phyloP scores from a whole-genome alignment of 2,113 vertebrate genomes.

The Galemys pyrenaicus region DNA sequence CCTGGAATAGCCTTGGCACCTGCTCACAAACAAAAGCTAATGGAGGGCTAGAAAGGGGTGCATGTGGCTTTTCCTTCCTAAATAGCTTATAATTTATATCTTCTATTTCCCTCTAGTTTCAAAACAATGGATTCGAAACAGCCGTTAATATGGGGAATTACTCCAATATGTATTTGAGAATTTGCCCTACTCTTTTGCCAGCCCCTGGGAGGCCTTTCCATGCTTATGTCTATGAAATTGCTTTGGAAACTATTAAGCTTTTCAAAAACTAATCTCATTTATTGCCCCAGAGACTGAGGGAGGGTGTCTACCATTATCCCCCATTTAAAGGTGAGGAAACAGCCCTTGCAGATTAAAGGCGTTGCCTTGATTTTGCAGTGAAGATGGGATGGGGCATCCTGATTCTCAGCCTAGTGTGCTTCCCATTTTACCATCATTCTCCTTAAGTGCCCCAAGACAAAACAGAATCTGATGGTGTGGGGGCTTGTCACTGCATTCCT shows the following conservation, averaged over 20 bases:
- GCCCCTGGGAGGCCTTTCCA: neutral
- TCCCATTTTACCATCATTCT: neutral
- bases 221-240: neutral
- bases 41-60: neutral
- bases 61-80: neutral
- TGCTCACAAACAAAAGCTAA: neutral
- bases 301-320: neutral
- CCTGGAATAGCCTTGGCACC: neutral
- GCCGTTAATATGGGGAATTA: neutral
- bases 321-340: neutral
- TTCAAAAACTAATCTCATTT: constrained; percentile 30
- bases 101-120: neutral
- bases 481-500: neutral
- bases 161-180: neutral
- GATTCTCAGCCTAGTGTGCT: neutral
- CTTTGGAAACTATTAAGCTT: constrained; percentile 10
- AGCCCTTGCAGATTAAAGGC: neutral
- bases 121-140: neutral
- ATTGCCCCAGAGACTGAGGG: neutral
- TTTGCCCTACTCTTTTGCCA: neutral
- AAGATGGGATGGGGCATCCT: neutral
- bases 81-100: neutral
- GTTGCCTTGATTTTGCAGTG: neutral
- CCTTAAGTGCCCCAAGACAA: neutral
- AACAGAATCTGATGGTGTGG: neutral